A percentile compares a stretch with the other conserved stretches of the same genome.
These are phyloP conservation scores for Orthosia gothica DNA, from an alignment of 2,888 invertebrate genomes.

Conservation along the genomic window DNA sequence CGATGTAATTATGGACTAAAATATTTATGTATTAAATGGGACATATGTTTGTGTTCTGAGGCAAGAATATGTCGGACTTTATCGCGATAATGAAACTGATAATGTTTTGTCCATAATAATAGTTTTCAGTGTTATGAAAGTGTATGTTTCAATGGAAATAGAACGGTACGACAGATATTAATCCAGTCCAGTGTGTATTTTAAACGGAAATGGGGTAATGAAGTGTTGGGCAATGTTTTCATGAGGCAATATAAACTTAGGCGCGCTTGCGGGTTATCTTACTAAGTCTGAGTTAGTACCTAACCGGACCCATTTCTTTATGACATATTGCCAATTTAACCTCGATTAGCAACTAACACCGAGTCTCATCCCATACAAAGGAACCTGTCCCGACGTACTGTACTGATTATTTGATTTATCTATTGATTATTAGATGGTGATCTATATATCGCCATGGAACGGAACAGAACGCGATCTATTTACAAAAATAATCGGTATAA, in stretches of 20 bases:
- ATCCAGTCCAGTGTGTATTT: constrained; percentile 11
- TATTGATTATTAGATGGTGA: no score
- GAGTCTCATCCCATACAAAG: no score
- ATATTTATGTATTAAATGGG: not conserved
- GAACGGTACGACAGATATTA: not conserved
- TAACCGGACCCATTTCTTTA: no score
- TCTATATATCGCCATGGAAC: no score
- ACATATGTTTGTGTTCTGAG: constrained; percentile 6
- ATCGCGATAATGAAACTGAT: constrained; percentile 1
- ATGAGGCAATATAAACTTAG: not conserved
- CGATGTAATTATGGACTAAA: constrained; percentile 6
- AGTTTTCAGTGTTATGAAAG: not conserved
- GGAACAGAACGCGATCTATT: no score
- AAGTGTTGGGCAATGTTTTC: not conserved
- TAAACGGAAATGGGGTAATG: constrained; percentile 6
- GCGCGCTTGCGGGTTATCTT: no score
- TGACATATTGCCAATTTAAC: no score
- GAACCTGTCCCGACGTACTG: no score
- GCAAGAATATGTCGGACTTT: constrained; percentile 2
- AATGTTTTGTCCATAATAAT: not conserved
- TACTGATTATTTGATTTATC: no score
- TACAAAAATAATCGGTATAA: no score
- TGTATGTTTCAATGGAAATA: not conserved
- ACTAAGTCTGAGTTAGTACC: no score
- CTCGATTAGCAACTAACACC: no score